phyloP scores from a whole-genome alignment of 2,113 vertebrate species.

The Meleagris gallopavo region DNA sequence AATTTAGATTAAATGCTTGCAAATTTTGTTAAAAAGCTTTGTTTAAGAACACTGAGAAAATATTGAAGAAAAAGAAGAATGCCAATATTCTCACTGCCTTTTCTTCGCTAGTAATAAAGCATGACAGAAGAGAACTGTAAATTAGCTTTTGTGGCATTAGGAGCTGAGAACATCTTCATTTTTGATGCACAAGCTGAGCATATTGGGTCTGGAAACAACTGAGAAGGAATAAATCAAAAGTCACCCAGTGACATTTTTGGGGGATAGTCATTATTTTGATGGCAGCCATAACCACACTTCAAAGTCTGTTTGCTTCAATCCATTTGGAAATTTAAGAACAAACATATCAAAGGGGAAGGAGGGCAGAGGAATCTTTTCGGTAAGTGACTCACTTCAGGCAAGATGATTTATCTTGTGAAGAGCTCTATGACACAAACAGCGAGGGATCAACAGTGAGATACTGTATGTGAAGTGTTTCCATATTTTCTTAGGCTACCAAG shows the following conservation, averaged over 20 bases:
- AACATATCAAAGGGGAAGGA: slow-evolving; percentile 26
- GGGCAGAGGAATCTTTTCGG: neutral
- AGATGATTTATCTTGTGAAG: slow-evolving; percentile 67
- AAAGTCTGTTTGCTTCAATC: slow-evolving; percentile 55
- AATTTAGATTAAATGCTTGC: neutral
- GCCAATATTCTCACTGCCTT: neutral
- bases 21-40: neutral
- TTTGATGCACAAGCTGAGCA: neutral
- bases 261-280: slow-evolving; percentile 30
- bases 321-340: slow-evolving; percentile 56
- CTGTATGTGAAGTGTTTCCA: slow-evolving; percentile 23
- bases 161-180: slow-evolving; percentile 18
- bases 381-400: slow-evolving; percentile 61
- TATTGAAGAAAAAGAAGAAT: neutral
- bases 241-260: slow-evolving; percentile 20
- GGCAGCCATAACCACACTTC: slow-evolving; percentile 29
- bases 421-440: slow-evolving; percentile 51
- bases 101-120: neutral
- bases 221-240: slow-evolving; percentile 64
- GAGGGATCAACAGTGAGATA: slow-evolving; percentile 35
- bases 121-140: neutral
- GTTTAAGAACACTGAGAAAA: neutral
- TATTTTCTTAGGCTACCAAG: slow-evolving; percentile 52
- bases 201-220: slow-evolving; percentile 37
- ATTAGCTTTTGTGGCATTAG: neutral